A percentile compares a stretch with the other conserved stretches of the same genome.
Evolutionary conservation across 2,797 vertebrate genomes (phyloP).

Genomic region (Xiphophorus birchmanni): DNA sequence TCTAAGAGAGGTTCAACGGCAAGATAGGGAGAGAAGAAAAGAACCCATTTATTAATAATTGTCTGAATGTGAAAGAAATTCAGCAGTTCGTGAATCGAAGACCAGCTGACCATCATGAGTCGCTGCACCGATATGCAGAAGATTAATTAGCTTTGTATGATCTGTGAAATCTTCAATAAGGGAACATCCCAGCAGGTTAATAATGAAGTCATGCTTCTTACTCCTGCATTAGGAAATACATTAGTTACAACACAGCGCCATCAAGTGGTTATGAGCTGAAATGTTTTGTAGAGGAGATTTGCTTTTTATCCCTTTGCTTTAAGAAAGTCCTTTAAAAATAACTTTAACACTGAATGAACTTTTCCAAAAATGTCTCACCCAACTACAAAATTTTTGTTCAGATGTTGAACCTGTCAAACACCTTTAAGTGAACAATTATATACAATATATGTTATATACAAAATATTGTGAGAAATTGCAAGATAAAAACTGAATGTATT

Average conservation of each 20-base stretch:
- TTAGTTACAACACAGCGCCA: slow-evolving; percentile 37
- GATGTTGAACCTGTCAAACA: not conserved
- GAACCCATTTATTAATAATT: slow-evolving; percentile 20
- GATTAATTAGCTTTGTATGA: slow-evolving; percentile 11
- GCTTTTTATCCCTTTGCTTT: not conserved
- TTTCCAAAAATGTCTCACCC: not conserved
- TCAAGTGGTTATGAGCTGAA: slow-evolving; percentile 38
- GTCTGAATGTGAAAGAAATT: slow-evolving; percentile 18
- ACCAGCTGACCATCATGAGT: slow-evolving; percentile 38
- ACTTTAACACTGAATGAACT: not conserved
- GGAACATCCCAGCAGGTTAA: not conserved
- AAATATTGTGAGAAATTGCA: not conserved
- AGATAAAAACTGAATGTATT: not conserved
- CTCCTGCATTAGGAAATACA: not conserved
- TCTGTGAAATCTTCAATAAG: slow-evolving; percentile 16
- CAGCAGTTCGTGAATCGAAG: slow-evolving; percentile 11
- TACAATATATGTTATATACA: not conserved
- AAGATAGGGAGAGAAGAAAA: slow-evolving; percentile 20
- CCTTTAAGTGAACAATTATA: not conserved
- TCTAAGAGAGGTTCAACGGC: slow-evolving; percentile 22
- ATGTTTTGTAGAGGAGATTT: not conserved
- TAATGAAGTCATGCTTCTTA: slow-evolving; percentile 4
- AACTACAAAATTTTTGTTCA: not conserved
- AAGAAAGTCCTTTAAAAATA: not conserved
- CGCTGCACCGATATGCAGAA: not conserved